Conservation (phyloP, 2,113 vertebrate genomes). For the Rhizomys pruinosus region DNA sequence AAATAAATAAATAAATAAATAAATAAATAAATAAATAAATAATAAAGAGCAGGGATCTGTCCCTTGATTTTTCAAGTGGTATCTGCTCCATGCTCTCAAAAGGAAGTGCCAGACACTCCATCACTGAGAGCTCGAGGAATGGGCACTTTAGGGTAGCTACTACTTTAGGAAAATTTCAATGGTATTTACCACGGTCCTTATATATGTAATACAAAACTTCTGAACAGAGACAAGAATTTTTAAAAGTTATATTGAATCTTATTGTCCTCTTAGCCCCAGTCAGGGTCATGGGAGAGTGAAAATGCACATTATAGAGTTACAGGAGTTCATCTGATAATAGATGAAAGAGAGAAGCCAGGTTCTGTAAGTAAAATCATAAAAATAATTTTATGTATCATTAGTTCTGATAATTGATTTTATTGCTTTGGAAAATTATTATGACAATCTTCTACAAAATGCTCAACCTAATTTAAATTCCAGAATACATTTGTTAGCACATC, state of each 20-base stretch:
- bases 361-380: slow-evolving; percentile 83
- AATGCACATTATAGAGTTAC: slow-evolving; percentile 63
- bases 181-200: neutral
- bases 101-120: slow-evolving; percentile 31
- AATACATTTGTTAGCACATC: slow-evolving; percentile 80
- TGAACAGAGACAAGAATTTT: neutral
- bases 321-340: slow-evolving; percentile 77
- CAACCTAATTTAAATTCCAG: slow-evolving; percentile 86
- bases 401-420: slow-evolving; percentile 86
- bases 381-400: slow-evolving; percentile 86
- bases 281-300: slow-evolving; percentile 36
- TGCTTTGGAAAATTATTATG: slow-evolving; percentile 85
- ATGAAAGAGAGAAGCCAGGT: slow-evolving; percentile 65
- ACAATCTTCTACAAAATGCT: slow-evolving; percentile 84
- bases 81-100: slow-evolving; percentile 19
- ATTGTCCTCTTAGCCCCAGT: slow-evolving; percentile 18
- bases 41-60: too few species aligned
- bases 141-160: neutral
- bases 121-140: slow-evolving; percentile 32
- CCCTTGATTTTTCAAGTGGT: slow-evolving; percentile 57
- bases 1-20: neutral
- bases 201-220: neutral
- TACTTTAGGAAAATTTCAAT: neutral
- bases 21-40: neutral
- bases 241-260: neutral